phyloP scores from a whole-genome alignment of 2,888 invertebrate species.

The Hydropsyche betteni region DNA sequence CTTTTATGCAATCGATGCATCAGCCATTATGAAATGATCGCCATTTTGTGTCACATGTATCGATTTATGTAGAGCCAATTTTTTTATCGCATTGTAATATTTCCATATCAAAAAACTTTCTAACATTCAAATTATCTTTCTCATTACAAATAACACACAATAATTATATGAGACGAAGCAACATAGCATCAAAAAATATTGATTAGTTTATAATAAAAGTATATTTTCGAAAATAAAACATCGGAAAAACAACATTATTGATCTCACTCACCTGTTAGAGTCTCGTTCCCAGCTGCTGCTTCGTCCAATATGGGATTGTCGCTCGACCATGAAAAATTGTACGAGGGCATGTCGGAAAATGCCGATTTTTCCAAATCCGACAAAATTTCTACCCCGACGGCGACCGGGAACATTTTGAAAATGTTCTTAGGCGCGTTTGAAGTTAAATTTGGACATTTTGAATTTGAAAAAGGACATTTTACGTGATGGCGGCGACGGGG shows the following conservation, averaged over 20 bases:
- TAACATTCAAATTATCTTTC: too few relatives aligned
- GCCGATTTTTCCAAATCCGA: conserved; percentile 3
- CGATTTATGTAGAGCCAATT: too few relatives aligned
- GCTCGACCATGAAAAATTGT: conserved; percentile 65
- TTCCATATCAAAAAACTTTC: neutral
- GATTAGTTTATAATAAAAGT: too few relatives aligned
- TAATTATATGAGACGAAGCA: too few relatives aligned
- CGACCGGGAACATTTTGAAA: neutral
- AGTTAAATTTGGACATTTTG: neutral
- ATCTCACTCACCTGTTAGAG: conserved; percentile 60
- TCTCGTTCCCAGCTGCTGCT: conserved; percentile 60
- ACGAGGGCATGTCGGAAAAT: conserved; percentile 62
- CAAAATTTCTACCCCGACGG: neutral
- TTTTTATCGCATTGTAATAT: too few relatives aligned
- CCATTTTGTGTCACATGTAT: too few relatives aligned
- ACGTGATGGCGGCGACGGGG: neutral
- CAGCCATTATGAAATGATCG: too few relatives aligned
- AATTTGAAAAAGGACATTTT: neutral
- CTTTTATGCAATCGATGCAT: too few relatives aligned
- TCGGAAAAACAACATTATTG: too few relatives aligned
- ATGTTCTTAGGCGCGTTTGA: neutral
- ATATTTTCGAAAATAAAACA: neutral
- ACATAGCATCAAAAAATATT: too few relatives aligned
- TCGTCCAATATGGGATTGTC: conserved; percentile 64
- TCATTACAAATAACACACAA: too few relatives aligned